Percentiles rank a stretch among this genome's conserved stretches.
Evolutionary conservation across 2,113 vertebrate genomes (phyloP).

Genomic region (Myanophis thanlyinensis): DNA sequence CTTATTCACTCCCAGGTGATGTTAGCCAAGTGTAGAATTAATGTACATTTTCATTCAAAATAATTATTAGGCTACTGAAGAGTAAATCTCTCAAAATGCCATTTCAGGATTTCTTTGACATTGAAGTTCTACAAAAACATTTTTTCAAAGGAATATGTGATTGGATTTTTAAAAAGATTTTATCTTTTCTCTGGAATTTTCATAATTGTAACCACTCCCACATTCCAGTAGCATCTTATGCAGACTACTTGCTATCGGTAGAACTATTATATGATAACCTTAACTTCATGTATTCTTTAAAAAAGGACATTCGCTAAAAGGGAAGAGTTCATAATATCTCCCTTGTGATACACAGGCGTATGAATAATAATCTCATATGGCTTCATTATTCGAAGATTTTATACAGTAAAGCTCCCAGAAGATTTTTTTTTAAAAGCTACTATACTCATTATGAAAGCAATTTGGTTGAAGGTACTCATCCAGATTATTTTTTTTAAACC

Average conservation of each 20-base stretch:
- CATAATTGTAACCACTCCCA: background rate
- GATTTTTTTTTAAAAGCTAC: constrained; percentile 31
- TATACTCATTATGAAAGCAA: constrained; percentile 30
- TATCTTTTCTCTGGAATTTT: background rate
- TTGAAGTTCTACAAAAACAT: background rate
- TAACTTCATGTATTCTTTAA: constrained; percentile 29
- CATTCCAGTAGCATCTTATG: constrained; percentile 10
- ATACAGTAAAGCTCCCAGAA: constrained; percentile 47
- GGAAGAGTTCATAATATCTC: constrained; percentile 35
- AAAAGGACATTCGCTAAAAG: constrained; percentile 38
- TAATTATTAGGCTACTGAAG: background rate
- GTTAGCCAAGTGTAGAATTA: background rate
- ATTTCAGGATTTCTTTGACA: constrained; percentile 1
- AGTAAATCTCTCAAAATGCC: fast-evolving
- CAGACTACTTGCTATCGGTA: constrained; percentile 11
- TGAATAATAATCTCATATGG: constrained; percentile 49
- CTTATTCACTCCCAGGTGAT: constrained; percentile 46
- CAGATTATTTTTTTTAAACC: constrained; percentile 22
- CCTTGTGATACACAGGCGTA: constrained; percentile 43
- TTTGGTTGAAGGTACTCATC: constrained; percentile 26
- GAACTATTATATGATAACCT: constrained; percentile 17
- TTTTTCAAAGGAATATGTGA: background rate
- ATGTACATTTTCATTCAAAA: constrained; percentile 1
- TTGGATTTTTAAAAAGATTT: background rate
- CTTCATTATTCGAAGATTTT: constrained; percentile 55